phyloP scores from a whole-genome alignment of 2,888 invertebrate species.

The Acanthosepion pharaonis region DNA sequence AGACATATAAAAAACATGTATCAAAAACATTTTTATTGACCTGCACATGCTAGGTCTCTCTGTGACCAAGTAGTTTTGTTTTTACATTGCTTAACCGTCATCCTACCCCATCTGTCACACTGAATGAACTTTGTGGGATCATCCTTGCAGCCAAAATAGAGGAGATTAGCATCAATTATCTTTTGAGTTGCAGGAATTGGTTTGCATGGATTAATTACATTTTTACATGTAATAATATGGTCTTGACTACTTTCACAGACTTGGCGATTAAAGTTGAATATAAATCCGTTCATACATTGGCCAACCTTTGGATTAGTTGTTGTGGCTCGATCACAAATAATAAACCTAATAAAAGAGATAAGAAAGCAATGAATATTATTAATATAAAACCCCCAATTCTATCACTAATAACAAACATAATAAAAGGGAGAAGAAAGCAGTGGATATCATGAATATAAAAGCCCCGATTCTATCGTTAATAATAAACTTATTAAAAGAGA shows the following conservation, averaged over 20 bases:
- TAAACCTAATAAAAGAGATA: neutral
- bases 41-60: neutral
- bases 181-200: neutral
- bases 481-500: too few species aligned
- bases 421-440: too few species aligned
- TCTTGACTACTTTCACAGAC: fast-evolving
- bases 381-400: neutral
- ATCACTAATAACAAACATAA: too few species aligned
- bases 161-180: neutral
- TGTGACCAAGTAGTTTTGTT: neutral
- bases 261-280: neutral
- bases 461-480: too few species aligned
- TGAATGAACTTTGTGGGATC: slow-evolving; percentile 35
- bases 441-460: too few species aligned
- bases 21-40: neutral
- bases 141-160: neutral
- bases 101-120: neutral
- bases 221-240: neutral
- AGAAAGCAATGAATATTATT: neutral
- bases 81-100: neutral
- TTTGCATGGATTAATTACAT: neutral
- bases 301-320: neutral
- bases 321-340: neutral
- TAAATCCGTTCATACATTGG: neutral
- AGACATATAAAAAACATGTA: neutral